Percentiles rank a stretch among this genome's conserved stretches.
These are phyloP conservation scores for Fistularia commersonii DNA, from an alignment of 2,797 vertebrate genomes.

Conservation along the genomic window DNA sequence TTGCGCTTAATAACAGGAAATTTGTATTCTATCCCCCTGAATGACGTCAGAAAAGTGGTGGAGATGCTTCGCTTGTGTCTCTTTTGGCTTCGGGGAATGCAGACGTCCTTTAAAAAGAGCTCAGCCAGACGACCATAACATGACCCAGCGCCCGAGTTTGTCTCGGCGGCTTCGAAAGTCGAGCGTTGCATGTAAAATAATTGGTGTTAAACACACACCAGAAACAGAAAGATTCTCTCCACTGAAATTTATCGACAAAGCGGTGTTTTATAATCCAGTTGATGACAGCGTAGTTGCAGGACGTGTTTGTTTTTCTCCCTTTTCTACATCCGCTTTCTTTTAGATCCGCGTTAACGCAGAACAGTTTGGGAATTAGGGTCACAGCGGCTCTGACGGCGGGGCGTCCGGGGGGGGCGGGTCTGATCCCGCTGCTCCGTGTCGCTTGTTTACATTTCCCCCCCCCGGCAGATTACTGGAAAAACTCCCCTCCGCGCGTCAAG, in stretches of 20 bases:
- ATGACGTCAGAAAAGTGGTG: slow-evolving; percentile 5
- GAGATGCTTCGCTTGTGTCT: slow-evolving; percentile 2
- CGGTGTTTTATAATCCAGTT: no score
- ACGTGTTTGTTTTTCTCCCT: not conserved
- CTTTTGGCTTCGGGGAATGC: no score
- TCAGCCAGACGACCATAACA: no score
- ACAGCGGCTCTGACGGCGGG: slow-evolving; percentile 43
- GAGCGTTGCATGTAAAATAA: no score
- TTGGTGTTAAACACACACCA: no score
- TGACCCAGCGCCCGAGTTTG: no score
- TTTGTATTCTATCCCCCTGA: slow-evolving; percentile 32
- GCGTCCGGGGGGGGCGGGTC: slow-evolving; percentile 11
- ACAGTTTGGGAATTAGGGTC: slow-evolving; percentile 39
- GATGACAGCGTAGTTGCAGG: no score
- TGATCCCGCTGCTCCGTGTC: slow-evolving; percentile 42
- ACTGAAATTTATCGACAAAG: no score
- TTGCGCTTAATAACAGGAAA: slow-evolving; percentile 45
- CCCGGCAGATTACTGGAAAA: slow-evolving; percentile 62
- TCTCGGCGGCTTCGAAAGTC: no score
- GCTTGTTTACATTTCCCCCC: slow-evolving; percentile 51
- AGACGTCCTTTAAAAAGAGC: no score
- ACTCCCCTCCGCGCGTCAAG: slow-evolving; percentile 49
- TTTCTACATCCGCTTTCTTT: not conserved
- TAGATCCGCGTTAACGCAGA: slow-evolving; percentile 22
- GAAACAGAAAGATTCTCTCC: no score